A percentile compares a stretch with the other conserved stretches of the same genome.
Evolutionary conservation across 2,888 invertebrate species (phyloP).

Genomic region (Tortricodes alternella): DNA sequence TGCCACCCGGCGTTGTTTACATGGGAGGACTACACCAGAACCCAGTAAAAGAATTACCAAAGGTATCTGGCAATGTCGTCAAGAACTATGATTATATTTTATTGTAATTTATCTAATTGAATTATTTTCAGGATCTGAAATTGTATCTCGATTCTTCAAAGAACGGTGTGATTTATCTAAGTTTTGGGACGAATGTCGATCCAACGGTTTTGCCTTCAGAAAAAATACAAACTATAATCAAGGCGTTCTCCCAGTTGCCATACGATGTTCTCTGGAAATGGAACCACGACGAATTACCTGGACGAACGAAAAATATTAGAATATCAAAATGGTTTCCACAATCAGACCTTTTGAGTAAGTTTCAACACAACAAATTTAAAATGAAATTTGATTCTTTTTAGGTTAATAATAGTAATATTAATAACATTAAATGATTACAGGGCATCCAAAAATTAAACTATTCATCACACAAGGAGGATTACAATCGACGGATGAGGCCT

Average conservation of each 20-base stretch:
- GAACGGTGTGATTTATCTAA: slow-evolving; percentile 67
- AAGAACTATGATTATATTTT: neutral
- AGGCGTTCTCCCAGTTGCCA: slow-evolving; percentile 57
- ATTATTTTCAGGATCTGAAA: slow-evolving; percentile 54
- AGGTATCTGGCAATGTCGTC: slow-evolving; percentile 42
- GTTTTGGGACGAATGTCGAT: slow-evolving; percentile 65
- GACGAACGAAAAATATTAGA: slow-evolving; percentile 55
- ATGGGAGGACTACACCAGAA: slow-evolving; percentile 64
- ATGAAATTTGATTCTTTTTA: neutral
- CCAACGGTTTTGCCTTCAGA: slow-evolving; percentile 52
- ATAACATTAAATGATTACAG: slow-evolving; percentile 40
- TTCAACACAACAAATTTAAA: neutral
- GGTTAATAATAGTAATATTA: too few relatives aligned
- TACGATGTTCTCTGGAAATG: slow-evolving; percentile 70
- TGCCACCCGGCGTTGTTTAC: slow-evolving; percentile 58
- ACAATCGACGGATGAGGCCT: slow-evolving; percentile 62
- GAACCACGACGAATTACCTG: slow-evolving; percentile 48
- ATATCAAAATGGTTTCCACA: slow-evolving; percentile 64
- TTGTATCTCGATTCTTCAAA: slow-evolving; percentile 57
- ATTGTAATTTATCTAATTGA: neutral
- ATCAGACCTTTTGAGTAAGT: slow-evolving; percentile 52
- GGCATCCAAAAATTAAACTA: slow-evolving; percentile 61
- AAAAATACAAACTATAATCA: slow-evolving; percentile 46
- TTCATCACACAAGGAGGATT: slow-evolving; percentile 67
- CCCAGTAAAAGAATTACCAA: slow-evolving; percentile 50